phyloP scores from a whole-genome alignment of 2,797 vertebrate genomes.

The Oophaga sylvatica region DNA sequence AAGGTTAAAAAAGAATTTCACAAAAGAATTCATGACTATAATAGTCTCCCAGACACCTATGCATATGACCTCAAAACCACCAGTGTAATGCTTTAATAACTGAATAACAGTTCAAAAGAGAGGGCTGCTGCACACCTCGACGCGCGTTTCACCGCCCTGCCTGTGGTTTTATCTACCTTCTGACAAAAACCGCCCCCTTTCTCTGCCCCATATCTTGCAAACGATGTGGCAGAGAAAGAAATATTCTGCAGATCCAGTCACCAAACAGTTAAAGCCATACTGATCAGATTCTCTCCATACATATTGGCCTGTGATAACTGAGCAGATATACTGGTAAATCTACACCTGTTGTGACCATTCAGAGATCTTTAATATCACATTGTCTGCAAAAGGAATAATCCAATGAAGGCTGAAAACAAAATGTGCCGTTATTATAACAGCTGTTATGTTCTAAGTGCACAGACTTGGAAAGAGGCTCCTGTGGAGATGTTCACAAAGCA shows the following conservation, averaged over 20 bases:
- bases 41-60: no score
- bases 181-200: no score
- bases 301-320: background rate
- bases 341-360: constrained; percentile 18
- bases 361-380: constrained; percentile 4
- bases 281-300: background rate
- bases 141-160: no score
- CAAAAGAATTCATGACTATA: no score
- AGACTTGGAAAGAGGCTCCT: constrained; percentile 6
- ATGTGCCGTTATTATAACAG: constrained; percentile 12
- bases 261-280: background rate
- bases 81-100: no score
- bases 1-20: no score
- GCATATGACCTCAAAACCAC: no score
- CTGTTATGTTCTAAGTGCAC: background rate
- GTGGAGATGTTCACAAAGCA: background rate
- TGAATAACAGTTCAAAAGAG: no score
- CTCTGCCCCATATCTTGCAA: no score
- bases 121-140: no score
- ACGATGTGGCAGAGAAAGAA: no score
- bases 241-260: background rate
- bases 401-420: constrained; percentile 11
- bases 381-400: constrained; percentile 20
- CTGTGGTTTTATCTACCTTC: no score
- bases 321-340: background rate